These are phyloP conservation scores for Clitarchus hookeri DNA, from an alignment of 2,888 invertebrate genomes.

Conservation along the genomic window DNA sequence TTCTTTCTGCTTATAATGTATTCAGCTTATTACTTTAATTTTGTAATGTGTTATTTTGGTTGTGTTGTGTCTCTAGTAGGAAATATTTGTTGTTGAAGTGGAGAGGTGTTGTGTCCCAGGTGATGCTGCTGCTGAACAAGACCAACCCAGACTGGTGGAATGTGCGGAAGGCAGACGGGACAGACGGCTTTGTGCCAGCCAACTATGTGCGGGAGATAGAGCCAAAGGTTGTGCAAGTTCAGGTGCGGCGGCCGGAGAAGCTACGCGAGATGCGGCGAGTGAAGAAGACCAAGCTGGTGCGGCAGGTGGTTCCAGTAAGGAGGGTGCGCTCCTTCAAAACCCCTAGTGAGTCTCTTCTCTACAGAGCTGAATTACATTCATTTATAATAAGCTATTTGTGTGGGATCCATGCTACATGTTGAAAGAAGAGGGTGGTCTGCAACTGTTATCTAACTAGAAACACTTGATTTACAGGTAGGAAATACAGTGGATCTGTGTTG, in stretches of 20 bases:
- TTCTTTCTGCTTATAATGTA: no score
- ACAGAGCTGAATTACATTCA: no score
- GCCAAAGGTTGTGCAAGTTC: constrained; percentile 76
- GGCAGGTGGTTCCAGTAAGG: constrained; percentile 81
- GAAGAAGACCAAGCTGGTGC: constrained; percentile 86
- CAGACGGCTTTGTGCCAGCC: constrained; percentile 96
- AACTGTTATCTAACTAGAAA: no score
- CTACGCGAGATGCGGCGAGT: constrained; percentile 83
- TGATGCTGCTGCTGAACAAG: constrained; percentile 90
- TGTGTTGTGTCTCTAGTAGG: no score
- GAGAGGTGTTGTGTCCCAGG: constrained; percentile 49
- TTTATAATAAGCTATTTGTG: no score
- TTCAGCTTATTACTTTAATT: no score
- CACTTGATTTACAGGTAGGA: no score
- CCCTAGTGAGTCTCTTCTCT: constrained; percentile 16
- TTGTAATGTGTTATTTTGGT: no score
- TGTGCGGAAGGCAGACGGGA: constrained; percentile 87
- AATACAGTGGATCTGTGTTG: no score
- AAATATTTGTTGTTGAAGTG: background rate
- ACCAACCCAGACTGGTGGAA: constrained; percentile 99
- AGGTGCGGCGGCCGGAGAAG: constrained; percentile 82
- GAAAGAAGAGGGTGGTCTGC: no score
- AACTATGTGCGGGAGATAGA: constrained; percentile 94
- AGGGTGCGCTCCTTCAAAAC: constrained; percentile 49
- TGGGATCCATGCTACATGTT: no score